phyloP scores from a whole-genome alignment of 2,888 invertebrate species.

The Lampropteryx suffumata region DNA sequence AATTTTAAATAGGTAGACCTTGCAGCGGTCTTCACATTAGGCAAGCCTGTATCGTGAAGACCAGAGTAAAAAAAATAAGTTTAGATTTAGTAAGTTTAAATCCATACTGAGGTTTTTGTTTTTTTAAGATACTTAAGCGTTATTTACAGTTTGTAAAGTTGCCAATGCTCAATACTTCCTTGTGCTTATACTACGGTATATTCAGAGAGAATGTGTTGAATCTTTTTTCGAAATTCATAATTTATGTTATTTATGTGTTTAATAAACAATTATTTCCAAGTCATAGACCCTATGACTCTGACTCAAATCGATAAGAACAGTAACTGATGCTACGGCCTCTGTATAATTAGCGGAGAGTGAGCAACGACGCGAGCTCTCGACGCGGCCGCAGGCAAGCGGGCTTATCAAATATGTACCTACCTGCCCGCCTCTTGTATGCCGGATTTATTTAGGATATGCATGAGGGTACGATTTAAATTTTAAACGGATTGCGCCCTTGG shows the following conservation, averaged over 20 bases:
- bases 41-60: no score
- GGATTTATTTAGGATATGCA: constrained; percentile 83
- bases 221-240: constrained; percentile 13
- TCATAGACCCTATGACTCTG: no score
- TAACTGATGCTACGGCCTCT: constrained; percentile 10
- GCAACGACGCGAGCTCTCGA: constrained; percentile 52
- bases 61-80: no score
- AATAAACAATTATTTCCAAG: constrained; percentile 14
- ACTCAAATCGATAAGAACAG: not conserved
- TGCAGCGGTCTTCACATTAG: no score
- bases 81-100: no score
- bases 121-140: constrained; percentile 38
- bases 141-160: constrained; percentile 66
- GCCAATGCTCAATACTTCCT: constrained; percentile 61
- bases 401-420: constrained; percentile 82
- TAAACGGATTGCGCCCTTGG: constrained; percentile 82
- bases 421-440: constrained; percentile 70
- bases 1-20: no score
- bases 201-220: constrained; percentile 70
- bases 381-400: constrained; percentile 59
- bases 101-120: constrained; percentile 13
- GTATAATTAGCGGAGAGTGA: constrained; percentile 76
- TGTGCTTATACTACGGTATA: constrained; percentile 73
- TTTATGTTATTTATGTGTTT: constrained; percentile 11
- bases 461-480: constrained; percentile 82